A percentile compares a stretch with the other conserved stretches of the same genome.
Evolutionary conservation across 2,113 vertebrate species (phyloP).

Genomic region (Setophaga coronata): DNA sequence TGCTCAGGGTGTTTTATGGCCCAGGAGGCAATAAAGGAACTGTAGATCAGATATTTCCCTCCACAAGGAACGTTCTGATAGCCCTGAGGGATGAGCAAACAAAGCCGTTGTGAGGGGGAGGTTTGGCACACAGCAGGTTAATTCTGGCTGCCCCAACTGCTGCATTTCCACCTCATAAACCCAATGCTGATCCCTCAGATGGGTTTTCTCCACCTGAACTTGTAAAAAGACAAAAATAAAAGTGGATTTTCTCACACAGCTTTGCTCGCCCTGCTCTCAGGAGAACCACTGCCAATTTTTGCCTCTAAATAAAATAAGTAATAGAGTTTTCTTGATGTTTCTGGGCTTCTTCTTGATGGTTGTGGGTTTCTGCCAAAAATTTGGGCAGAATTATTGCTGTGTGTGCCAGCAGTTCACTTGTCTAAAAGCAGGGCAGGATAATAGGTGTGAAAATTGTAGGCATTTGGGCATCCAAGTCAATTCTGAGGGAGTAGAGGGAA

Average conservation of each 20-base stretch:
- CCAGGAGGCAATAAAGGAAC: background rate
- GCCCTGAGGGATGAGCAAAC: background rate
- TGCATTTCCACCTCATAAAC: background rate
- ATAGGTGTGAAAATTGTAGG: background rate
- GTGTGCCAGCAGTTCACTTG: background rate
- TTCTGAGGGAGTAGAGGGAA: background rate
- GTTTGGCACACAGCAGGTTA: background rate
- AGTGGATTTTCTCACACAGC: background rate
- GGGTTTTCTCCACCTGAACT: background rate
- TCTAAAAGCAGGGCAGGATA: background rate
- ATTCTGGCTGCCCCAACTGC: background rate
- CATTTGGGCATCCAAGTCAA: background rate
- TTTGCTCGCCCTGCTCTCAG: background rate
- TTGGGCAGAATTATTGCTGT: background rate
- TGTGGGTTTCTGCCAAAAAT: background rate
- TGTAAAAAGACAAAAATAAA: background rate
- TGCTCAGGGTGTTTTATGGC: background rate
- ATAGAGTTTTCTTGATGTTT: background rate
- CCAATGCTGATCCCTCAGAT: background rate
- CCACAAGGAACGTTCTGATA: fast-evolving
- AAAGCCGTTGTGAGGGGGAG: background rate
- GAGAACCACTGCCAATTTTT: background rate
- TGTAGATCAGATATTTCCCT: fast-evolving
- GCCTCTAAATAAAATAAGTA: background rate
- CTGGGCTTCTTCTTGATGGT: background rate